Percentiles rank a stretch among this genome's conserved stretches.
Evolutionary conservation across 2,888 invertebrate species (phyloP).

Genomic region (Tipula confusa): DNA sequence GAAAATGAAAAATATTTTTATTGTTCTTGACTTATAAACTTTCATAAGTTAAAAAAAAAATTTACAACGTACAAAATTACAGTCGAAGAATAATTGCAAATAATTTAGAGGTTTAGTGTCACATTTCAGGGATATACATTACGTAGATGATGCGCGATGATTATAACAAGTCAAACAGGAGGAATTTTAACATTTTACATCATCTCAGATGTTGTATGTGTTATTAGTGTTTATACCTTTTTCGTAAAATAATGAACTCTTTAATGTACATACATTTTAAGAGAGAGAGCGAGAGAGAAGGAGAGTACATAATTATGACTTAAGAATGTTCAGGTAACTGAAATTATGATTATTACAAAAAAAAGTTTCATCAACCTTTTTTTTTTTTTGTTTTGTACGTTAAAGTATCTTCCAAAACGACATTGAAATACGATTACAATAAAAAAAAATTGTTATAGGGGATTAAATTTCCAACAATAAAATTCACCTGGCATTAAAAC

Average conservation of each 20-base stretch:
- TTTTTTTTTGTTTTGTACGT: background rate
- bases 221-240: too few species aligned
- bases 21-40: background rate
- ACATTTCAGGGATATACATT: background rate
- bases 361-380: background rate
- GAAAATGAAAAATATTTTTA: background rate
- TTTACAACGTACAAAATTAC: background rate
- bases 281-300: background rate
- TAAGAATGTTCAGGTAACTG: background rate
- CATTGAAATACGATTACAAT: background rate
- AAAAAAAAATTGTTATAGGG: background rate
- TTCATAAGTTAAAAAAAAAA: background rate
- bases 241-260: background rate
- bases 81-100: background rate
- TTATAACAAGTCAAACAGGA: background rate
- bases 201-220: too few species aligned
- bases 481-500: constrained; percentile 25
- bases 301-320: background rate
- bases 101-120: background rate
- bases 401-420: background rate
- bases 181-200: too few species aligned
- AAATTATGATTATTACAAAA: background rate
- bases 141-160: background rate
- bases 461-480: background rate
- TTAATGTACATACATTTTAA: background rate